Evolutionary conservation across 2,888 invertebrate species (phyloP), one percentile per base, ranked within the genome.

Genomic region (Allacma fusca): DNA sequence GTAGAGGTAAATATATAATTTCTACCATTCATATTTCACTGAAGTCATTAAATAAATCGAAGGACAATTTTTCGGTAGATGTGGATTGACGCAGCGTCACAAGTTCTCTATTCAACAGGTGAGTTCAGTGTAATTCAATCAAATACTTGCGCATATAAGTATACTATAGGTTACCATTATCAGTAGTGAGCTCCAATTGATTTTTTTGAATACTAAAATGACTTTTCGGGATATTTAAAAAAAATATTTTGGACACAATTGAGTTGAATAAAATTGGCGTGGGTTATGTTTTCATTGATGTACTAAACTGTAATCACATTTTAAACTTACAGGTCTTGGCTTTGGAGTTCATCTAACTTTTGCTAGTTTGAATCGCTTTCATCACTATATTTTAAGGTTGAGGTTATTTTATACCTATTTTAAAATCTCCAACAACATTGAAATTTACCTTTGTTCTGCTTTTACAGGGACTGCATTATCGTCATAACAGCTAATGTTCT

Each of bases 311-410:
- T n/a, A n/a, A n/a, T n/a, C n/a, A n/a, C 34, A 19, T 1, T 19
- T 70, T n/a, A 21, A 40, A n/a, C n/a, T n/a, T 73, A 7, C 26
- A 76, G 76, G 77, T 28, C 19, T 77, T 13, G 77, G 71, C n/a
- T 72, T 64, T 34, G 77, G 77, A 13, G 65, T 77, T 65, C 71
- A 71, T 21, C 5, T 62, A 21, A 71, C 77, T 7, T 50, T 70
- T 21, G 77, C 71, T 0, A 71, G 72, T 44, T 50, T 77, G 13
- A 77, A 77, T 65, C 0, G n/a, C n/a, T 77, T 77, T 44, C 71
- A 50, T 44, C 77, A 77, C 26, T 40, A 70, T 21, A 44, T 77
- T 65, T 50, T 44, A n/a, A 77, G 72, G 77, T 77, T 62, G 59
- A 75, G n/a, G 40, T 26, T 1, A 62, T 19, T 65, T 21, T 40